Evolutionary conservation across 1,140 invertebrate genomes (phyloP).

Genomic region (Macrotrachela quadricornifera): DNA sequence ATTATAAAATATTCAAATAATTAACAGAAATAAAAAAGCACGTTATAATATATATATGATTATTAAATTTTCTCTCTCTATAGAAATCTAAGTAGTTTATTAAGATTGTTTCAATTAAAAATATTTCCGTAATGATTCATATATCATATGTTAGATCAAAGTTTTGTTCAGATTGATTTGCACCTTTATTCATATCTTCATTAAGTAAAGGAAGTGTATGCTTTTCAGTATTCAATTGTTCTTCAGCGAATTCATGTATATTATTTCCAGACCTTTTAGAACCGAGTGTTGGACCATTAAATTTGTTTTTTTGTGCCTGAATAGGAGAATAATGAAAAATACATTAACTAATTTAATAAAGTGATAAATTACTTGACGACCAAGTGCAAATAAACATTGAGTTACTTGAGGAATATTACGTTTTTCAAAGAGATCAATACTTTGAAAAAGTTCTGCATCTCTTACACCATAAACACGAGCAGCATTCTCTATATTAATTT

Average conservation of each 20-base stretch:
- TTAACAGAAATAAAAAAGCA: too few relatives aligned
- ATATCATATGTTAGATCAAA: slow-evolving; percentile 66
- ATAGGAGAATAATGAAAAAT: not conserved
- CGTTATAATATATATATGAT: too few relatives aligned
- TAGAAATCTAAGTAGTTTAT: too few relatives aligned
- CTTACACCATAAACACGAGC: slow-evolving; percentile 49
- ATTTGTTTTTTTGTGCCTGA: slow-evolving; percentile 9
- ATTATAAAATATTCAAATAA: too few relatives aligned
- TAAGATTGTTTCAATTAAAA: too few relatives aligned
- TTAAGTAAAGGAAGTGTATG: slow-evolving; percentile 54
- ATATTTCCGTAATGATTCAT: not conserved
- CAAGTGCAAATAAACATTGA: too few relatives aligned
- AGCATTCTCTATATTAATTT: too few relatives aligned
- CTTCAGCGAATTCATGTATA: slow-evolving; percentile 50
- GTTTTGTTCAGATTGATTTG: slow-evolving; percentile 60
- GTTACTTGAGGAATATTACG: slow-evolving; percentile 74
- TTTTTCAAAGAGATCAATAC: slow-evolving; percentile 70
- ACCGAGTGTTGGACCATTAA: slow-evolving; percentile 5
- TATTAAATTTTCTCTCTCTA: too few relatives aligned
- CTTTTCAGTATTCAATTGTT: slow-evolving; percentile 66
- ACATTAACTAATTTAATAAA: too few relatives aligned
- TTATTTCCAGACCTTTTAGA: slow-evolving; percentile 32
- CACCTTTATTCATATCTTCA: slow-evolving; percentile 59
- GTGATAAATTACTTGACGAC: too few relatives aligned
- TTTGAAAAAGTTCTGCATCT: slow-evolving; percentile 73